phyloP scores from a whole-genome alignment of 2,113 vertebrate species.

The Indicator indicator region DNA sequence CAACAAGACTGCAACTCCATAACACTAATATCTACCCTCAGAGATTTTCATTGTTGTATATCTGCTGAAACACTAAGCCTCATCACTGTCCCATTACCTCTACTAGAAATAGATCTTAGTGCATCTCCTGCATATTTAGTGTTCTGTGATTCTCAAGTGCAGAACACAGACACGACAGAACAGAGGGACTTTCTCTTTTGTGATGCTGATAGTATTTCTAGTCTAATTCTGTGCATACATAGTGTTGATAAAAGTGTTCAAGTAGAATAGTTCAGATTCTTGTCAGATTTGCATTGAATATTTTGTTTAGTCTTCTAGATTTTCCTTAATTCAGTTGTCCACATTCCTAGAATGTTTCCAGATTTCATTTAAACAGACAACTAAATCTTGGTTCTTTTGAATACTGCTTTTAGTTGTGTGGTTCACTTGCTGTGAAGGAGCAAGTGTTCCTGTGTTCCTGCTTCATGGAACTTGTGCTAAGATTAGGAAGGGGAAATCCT shows the following conservation, averaged over 20 bases:
- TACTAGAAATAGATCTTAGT: neutral
- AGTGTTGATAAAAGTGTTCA: neutral
- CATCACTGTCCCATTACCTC: neutral
- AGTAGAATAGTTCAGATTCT: neutral
- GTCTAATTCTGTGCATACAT: neutral
- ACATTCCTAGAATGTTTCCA: neutral
- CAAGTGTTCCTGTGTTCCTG: neutral
- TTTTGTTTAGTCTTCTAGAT: neutral
- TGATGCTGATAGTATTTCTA: neutral
- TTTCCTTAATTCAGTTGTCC: neutral
- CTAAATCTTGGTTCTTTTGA: neutral
- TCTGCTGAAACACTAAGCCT: neutral
- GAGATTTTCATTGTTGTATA: neutral
- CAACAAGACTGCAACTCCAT: neutral
- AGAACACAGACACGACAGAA: neutral
- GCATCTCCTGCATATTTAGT: neutral
- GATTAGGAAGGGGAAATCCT: neutral
- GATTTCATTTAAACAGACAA: neutral
- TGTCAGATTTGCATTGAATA: neutral
- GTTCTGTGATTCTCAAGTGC: neutral
- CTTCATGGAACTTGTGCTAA: neutral
- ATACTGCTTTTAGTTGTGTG: neutral
- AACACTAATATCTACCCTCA: neutral
- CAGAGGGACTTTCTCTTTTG: neutral
- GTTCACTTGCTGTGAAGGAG: neutral